Conservation (phyloP, 2,113 vertebrate species). For the Urocynchramus pylzowi region DNA sequence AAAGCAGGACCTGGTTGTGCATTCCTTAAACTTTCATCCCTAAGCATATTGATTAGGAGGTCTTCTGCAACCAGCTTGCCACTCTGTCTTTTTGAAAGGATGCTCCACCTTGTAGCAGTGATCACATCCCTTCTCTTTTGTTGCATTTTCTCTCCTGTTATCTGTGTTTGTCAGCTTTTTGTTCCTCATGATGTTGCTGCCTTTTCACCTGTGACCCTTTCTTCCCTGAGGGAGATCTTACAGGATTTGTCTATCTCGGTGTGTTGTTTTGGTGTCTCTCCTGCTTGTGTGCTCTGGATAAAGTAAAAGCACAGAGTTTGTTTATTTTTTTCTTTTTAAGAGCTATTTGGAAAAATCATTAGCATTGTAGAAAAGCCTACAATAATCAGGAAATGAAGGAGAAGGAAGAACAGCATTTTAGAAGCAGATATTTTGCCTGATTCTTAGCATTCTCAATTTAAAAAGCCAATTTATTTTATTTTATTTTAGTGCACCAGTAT, state of each 20-base stretch:
- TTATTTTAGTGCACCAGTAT: neutral
- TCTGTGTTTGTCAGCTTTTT: neutral
- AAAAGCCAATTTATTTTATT: neutral
- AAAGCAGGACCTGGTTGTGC: neutral
- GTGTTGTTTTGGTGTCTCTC: neutral
- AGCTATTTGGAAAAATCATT: neutral
- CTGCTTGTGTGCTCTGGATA: neutral
- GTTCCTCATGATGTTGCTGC: neutral
- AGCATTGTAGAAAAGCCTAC: neutral
- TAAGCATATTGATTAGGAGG: neutral
- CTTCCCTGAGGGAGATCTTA: neutral
- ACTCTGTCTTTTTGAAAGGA: neutral
- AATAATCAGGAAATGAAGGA: slow-evolving; percentile 6
- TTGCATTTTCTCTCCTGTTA: neutral
- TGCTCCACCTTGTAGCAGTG: neutral
- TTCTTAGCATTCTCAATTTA: neutral
- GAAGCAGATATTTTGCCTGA: neutral
- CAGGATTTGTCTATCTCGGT: neutral
- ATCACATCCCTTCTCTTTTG: neutral
- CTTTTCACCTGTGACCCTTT: neutral
- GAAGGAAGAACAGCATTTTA: neutral
- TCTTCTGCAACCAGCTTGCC: neutral
- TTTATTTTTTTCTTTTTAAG: neutral
- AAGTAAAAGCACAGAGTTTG: neutral
- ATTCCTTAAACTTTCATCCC: neutral